Evolutionary conservation across 2,888 invertebrate genomes (phyloP).

Genomic region (Acleris sparsana): DNA sequence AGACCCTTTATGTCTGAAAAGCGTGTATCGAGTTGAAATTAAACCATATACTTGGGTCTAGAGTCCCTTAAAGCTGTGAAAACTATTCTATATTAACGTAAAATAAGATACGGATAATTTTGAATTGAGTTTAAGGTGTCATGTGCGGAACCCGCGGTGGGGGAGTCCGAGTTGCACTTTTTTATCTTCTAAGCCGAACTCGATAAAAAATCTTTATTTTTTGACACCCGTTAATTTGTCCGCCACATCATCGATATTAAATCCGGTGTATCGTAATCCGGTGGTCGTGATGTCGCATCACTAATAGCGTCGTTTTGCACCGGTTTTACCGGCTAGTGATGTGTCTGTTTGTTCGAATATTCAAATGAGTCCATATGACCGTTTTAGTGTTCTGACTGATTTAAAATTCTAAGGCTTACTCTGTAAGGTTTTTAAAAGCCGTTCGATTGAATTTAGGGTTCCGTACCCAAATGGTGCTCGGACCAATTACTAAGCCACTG

Average conservation of each 20-base stretch:
- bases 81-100: too few species aligned
- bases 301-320: slow-evolving; percentile 35
- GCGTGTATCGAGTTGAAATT: too few species aligned
- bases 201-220: background rate
- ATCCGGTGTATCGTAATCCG: slow-evolving; percentile 36
- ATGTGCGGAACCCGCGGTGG: too few species aligned
- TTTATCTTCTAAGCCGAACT: too few species aligned
- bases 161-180: too few species aligned
- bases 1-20: too few species aligned
- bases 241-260: slow-evolving; percentile 29
- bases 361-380: slow-evolving; percentile 6
- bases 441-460: background rate
- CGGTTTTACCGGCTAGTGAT: slow-evolving; percentile 32
- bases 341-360: slow-evolving; percentile 20
- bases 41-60: too few species aligned
- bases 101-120: too few species aligned
- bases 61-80: too few species aligned
- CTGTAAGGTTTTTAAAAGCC: too few species aligned
- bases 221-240: slow-evolving; percentile 12
- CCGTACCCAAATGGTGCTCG: background rate
- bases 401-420: background rate
- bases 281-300: slow-evolving; percentile 38
- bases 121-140: too few species aligned
- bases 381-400: background rate
- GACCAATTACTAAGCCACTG: too few species aligned